Base-by-base conservation (phyloP, 2,113 vertebrate genomes). In the Tragelaphus strepsiceros region DNA sequence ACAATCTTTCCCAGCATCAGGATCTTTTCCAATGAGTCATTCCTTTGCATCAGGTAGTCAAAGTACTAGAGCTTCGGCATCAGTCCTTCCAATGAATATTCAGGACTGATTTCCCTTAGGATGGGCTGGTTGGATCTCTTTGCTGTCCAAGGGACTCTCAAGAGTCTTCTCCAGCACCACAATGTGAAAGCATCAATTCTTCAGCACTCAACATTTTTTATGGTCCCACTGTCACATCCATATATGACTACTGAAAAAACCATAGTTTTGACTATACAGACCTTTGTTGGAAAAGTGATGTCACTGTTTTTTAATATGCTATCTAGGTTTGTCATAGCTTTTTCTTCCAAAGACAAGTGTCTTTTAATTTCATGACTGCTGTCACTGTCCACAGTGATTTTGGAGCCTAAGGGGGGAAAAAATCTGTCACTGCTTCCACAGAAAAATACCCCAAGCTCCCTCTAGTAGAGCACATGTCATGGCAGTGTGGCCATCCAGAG, bases 311-410 rank as follows among this genome's bases (percentile, higher is more conserved):
- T 35, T 71, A 71, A 71, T 39, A 71, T 71, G n/a, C n/a, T 35
- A 12, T 71, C 67, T 71, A 71, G 67, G 67, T 39, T 35, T 71
- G n/a, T 35, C n/a, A 3, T 35, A 71, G 67, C 9, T 71, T 35
- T 71, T 71, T 71, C n/a, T 71, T 71, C 67, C 19, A 35, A 35
- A 35, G 9, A 35, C n/a, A 71, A 71, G 67, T 0, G 0, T 71
- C 67, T 35, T 71, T 71, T 39, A 71, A 39, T 35, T 71, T 35
- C 67, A 39, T 71, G 67, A n/a, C 64, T 71, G 19, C 19, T 21
- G 1, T 4, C 64, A 71, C 64, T 35, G 17, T 35, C 4, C 0
- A 0, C 0, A 0, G n/a, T 35, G 5, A 71, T 35, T 12, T 71
- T 22, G 9, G 64, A 71, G 19, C 19, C 64, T 19, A 71, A 22